A percentile compares a stretch with the other conserved stretches of the same genome.
phyloP scores from a whole-genome alignment of 2,797 vertebrate genomes.

The Linurgus olivaceus region DNA sequence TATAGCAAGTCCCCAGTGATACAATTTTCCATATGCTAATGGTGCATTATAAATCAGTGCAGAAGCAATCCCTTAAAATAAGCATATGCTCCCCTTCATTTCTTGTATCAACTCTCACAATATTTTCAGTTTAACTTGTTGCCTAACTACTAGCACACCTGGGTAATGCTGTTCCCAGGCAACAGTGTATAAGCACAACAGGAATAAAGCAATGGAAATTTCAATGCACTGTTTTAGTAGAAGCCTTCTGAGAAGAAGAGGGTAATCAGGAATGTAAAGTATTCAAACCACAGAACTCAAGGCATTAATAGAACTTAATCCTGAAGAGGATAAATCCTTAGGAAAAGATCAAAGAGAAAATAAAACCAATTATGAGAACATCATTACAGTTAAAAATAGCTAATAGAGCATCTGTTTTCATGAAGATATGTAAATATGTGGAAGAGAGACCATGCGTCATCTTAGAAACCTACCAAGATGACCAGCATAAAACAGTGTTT shows the following conservation, averaged over 20 bases:
- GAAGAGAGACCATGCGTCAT: neutral
- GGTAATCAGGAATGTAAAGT: conserved; percentile 42
- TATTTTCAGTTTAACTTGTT: conserved; percentile 64
- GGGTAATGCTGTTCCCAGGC: conserved; percentile 60
- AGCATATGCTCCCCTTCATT: conserved; percentile 1
- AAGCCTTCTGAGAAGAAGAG: conserved; percentile 31
- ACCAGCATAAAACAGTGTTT: neutral
- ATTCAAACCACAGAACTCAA: conserved; percentile 38
- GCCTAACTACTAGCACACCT: conserved; percentile 69
- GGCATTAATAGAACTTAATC: conserved; percentile 20
- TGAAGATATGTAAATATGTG: neutral
- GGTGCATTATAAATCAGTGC: conserved; percentile 10
- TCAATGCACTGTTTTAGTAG: neutral
- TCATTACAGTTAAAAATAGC: neutral
- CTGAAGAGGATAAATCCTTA: neutral
- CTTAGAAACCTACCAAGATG: neutral
- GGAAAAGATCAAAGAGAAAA: conserved; percentile 46
- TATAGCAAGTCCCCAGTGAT: neutral
- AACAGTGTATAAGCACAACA: conserved; percentile 59
- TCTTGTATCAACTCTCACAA: conserved; percentile 38
- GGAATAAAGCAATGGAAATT: conserved; percentile 65
- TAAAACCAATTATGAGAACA: conserved; percentile 27
- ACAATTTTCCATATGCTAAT: neutral
- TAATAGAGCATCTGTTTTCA: conserved; percentile 4
- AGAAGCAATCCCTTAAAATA: conserved; percentile 3